Evolutionary conservation across 2,113 vertebrate genomes (phyloP), one percentile per base, ranked within the genome.

Genomic region (Deroptyus accipitrinus): DNA sequence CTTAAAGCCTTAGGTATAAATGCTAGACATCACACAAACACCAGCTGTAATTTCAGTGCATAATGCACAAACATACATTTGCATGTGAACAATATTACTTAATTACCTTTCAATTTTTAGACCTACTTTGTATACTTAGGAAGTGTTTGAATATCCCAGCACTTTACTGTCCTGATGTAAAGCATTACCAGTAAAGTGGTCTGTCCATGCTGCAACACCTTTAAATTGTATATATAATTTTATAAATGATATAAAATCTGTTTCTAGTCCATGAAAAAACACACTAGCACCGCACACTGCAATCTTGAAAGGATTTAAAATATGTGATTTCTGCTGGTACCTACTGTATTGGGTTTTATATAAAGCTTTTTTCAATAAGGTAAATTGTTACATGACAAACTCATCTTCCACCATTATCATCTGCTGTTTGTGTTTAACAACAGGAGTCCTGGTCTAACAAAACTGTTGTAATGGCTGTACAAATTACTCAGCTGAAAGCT

Each of bases 311-410:
- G 97, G 97, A 97, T 98, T 98, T 98, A 98, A 98, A 98, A 98
- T 98, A 98, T 97, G 98, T 98, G 98, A 98, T 98, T 98, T 98
- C 97, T 98, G 96, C 97, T 96, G 96, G 97, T 97, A 97, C 97
- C 98, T 98, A 97, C 98, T 97, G 98, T 98, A 98, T 97, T 97
- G 97, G 96, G 97, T 97, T 98, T 98, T 98, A 98, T 96, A 98
- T 98, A 98, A 98, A 98, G 98, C 98, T 98, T 98, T 98, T 98
- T 98, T 98, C 98, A 98, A 98, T 98, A 98, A 98, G 98, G 98
- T 98, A 98, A 98, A 99, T 99, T 99, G 98, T 98, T 98, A 98
- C 98, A 98, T 98, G 98, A 99, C 98, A 99, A 98, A 98, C 98
- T 98, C 98, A 98, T 98, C 98, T 98, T 97, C 98, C 97, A 98